phyloP scores from a whole-genome alignment of 1,140 invertebrate species.

The Episyrphus balteatus region DNA sequence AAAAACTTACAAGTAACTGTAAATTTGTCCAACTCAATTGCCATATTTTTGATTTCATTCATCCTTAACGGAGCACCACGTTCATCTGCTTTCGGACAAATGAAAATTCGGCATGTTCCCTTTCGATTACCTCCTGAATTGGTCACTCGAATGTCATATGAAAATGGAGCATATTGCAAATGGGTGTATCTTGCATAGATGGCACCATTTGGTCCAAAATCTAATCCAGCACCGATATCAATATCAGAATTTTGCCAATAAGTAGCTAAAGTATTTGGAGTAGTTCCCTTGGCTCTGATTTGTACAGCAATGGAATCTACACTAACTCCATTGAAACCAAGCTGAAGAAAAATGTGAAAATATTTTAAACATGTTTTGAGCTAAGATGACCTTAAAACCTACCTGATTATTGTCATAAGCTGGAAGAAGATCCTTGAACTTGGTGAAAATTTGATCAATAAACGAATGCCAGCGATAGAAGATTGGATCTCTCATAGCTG shows the following conservation, averaged over 20 bases:
- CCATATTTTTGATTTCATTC: slow-evolving; percentile 42
- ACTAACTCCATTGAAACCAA: slow-evolving; percentile 32
- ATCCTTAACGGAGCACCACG: slow-evolving; percentile 38
- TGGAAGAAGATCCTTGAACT: slow-evolving; percentile 50
- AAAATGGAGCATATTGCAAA: slow-evolving; percentile 51
- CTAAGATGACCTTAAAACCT: too few species aligned
- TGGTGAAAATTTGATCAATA: slow-evolving; percentile 52
- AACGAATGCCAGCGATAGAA: slow-evolving; percentile 61
- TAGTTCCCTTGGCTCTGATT: slow-evolving; percentile 22
- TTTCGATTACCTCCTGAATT: slow-evolving; percentile 24
- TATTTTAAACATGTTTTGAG: too few species aligned
- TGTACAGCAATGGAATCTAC: slow-evolving; percentile 35
- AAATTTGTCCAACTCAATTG: slow-evolving; percentile 50
- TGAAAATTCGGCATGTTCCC: slow-evolving; percentile 48
- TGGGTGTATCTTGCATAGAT: slow-evolving; percentile 50
- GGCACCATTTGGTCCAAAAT: slow-evolving; percentile 43
- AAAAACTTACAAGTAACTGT: slow-evolving; percentile 37
- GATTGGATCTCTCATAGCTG: slow-evolving; percentile 56
- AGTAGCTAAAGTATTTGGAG: slow-evolving; percentile 39
- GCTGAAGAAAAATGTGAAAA: not conserved
- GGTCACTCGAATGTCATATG: slow-evolving; percentile 41
- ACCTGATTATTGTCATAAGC: slow-evolving; percentile 39
- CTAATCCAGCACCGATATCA: slow-evolving; percentile 47
- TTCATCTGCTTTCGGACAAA: slow-evolving; percentile 47
- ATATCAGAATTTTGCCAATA: slow-evolving; percentile 52